Percentiles rank a stretch among this genome's conserved stretches.
Evolutionary conservation across 2,888 invertebrate genomes (phyloP).

Genomic region (Stenodera caucasica): DNA sequence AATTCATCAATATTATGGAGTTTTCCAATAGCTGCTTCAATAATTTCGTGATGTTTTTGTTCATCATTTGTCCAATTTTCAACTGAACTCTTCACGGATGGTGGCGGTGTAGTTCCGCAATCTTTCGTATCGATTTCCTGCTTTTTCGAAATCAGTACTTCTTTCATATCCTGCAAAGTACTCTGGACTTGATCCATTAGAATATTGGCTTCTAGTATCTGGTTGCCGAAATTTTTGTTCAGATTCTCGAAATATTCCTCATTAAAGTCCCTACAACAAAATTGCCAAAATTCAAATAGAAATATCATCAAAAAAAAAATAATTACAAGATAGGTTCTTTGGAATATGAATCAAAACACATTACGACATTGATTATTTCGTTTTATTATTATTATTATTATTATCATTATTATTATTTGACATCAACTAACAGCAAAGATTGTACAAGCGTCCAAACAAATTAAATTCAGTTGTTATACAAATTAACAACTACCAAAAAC

Average conservation of each 20-base stretch:
- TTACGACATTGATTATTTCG: conserved; percentile 45
- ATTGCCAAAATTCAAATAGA: conserved; percentile 12
- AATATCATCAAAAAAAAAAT: not conserved
- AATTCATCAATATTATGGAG: too few species aligned
- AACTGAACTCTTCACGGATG: too few species aligned
- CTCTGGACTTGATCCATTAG: conserved; percentile 40
- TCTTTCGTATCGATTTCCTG: not conserved
- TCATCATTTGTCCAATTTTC: too few species aligned
- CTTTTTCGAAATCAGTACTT: conserved; percentile 16
- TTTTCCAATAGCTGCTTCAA: too few species aligned
- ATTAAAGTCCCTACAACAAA: conserved; percentile 1
- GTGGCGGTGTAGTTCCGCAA: not conserved
- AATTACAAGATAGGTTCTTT: not conserved
- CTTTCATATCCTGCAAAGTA: conserved; percentile 39
- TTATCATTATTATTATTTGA: conserved; percentile 31
- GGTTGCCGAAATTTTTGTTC: conserved; percentile 29
- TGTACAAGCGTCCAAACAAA: conserved; percentile 53
- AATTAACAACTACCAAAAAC: conserved; percentile 45
- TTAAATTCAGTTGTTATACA: conserved; percentile 48
- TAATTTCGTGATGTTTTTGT: too few species aligned
- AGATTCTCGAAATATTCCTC: not conserved
- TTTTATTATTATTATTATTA: conserved; percentile 40
- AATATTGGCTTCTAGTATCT: conserved; percentile 36
- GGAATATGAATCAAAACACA: conserved; percentile 22
- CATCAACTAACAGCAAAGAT: conserved; percentile 55